phyloP scores from a whole-genome alignment of 2,888 invertebrate genomes.

The Electrophaes corylata region DNA sequence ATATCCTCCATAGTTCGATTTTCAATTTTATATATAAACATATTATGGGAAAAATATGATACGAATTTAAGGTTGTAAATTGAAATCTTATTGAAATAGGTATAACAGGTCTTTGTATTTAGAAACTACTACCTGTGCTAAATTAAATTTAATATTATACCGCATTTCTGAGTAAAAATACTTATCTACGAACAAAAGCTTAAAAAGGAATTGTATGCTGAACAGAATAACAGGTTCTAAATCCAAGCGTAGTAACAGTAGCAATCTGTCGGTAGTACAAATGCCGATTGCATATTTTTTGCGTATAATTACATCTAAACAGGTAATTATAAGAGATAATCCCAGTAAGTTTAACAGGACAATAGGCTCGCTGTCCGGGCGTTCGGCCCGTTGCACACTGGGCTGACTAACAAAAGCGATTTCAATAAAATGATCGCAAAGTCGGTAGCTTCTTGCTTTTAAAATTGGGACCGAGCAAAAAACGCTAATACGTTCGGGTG shows the following conservation, averaged over 20 bases:
- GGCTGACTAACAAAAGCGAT: conserved; percentile 65
- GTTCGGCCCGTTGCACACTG: conserved; percentile 67
- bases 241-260: conserved; percentile 22
- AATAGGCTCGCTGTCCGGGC: conserved; percentile 61
- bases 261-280: conserved; percentile 54
- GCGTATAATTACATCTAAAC: conserved; percentile 71
- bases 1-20: no score
- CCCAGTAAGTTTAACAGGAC: conserved; percentile 66
- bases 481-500: conserved; percentile 53
- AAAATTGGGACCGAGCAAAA: conserved; percentile 62
- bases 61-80: no score
- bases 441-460: conserved; percentile 83
- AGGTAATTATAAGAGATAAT: conserved; percentile 80
- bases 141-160: neutral
- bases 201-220: conserved; percentile 1
- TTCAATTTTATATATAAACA: no score
- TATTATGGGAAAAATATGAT: no score
- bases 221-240: neutral
- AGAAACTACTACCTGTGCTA: neutral
- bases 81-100: no score
- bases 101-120: no score
- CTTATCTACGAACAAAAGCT: neutral
- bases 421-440: conserved; percentile 76
- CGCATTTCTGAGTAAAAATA: neutral
- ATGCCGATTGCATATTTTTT: conserved; percentile 62